Base-by-base conservation (phyloP, 1,140 invertebrate species). In the Tetranychus cinnabarinus region DNA sequence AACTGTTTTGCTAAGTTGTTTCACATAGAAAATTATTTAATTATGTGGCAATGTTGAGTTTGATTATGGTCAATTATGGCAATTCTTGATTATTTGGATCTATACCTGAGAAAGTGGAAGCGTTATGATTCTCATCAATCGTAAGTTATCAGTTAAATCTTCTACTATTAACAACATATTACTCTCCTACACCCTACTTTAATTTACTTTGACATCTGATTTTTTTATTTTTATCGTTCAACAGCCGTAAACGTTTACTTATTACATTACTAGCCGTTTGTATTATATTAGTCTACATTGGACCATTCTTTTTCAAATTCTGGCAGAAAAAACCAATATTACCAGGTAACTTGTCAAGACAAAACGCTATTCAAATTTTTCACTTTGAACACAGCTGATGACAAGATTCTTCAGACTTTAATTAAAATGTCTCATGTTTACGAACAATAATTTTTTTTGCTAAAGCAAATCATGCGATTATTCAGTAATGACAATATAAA, bases 1-100 rank as follows among this genome's bases (percentile, higher is more conserved):
- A 23, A 23, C 23, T 23, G 0, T 23, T 23, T 23, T 23, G 23
- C 23, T 23, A 23, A 23, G 23, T 23, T 23, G 23, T 23, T 23
- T 23, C 23, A 23, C 23, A 23, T 23, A 23, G 23, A 23, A 42
- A 42, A 5, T 42, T 5, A 42, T 42, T 42, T 42, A 42, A 42
- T 42, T 10, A 42, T 42, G 39, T 42, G 5, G 39, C 5, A 5
- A 42, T 6, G 39, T 42, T 42, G 39, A 42, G 1, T 42, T 42
- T 42, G 10, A 42, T 42, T 42, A 42, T 6, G 10, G 39, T 42
- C 10, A 52, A 52, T 33, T 3, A 63, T 62, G 36, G 15, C 56
- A 33, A 59, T 62, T 39, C 31, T 63, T 12, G 55, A 63, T 57
- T 63, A 31, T 60, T 31, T 56, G 39, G 54, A 55, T 63, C 13